Evolutionary conservation across 2,888 invertebrate genomes (phyloP).

Genomic region (Meghimatium bilineatum): DNA sequence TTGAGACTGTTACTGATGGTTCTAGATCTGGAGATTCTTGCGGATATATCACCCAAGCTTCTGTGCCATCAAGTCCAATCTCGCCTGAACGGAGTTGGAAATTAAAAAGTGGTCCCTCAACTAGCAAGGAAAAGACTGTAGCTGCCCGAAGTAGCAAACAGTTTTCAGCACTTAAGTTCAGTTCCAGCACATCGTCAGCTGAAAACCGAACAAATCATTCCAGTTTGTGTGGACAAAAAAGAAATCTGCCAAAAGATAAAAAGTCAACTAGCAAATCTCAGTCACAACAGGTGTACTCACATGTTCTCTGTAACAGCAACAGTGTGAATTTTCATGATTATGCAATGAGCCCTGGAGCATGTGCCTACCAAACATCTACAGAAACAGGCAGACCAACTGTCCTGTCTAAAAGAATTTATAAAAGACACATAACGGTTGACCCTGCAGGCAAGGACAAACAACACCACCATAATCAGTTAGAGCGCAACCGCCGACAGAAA

Average conservation of each 20-base stretch:
- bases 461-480: conserved; percentile 45
- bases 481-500: conserved; percentile 45
- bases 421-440: background rate
- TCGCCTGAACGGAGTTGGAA: conserved; percentile 10
- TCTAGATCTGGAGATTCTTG: conserved; percentile 32
- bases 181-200: conserved; percentile 17
- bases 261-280: background rate
- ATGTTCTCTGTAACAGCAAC: conserved; percentile 39
- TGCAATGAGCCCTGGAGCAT: conserved; percentile 39
- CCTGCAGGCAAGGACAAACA: conserved; percentile 42
- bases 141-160: background rate
- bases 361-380: conserved; percentile 5
- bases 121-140: background rate
- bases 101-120: conserved; percentile 1
- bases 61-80: conserved; percentile 12
- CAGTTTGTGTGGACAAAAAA: conserved; percentile 23
- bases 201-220: background rate
- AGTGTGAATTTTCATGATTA: conserved; percentile 47
- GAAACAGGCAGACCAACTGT: conserved; percentile 40
- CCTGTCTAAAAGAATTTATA: conserved; percentile 30
- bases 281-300: conserved; percentile 1
- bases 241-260: conserved; percentile 33
- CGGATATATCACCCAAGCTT: conserved; percentile 22
- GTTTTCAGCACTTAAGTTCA: background rate
- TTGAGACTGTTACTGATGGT: conserved; percentile 41